A percentile compares a stretch with the other conserved stretches of the same genome.
Conservation (phyloP, 2,797 vertebrate genomes). For the Capromys pilorides region DNA sequence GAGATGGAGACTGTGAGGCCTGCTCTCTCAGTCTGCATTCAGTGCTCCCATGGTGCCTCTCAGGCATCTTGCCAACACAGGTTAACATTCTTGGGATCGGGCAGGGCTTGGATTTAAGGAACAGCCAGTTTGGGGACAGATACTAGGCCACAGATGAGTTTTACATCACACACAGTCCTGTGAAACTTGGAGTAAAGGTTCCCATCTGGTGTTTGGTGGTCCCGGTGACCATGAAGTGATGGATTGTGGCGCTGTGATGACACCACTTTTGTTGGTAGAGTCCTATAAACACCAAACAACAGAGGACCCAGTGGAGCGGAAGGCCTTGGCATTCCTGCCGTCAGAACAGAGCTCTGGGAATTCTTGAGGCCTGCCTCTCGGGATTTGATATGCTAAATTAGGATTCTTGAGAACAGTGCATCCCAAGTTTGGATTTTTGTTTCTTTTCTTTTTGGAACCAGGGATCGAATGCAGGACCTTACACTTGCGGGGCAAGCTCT, state of each 20-base stretch:
- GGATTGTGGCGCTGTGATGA: neutral
- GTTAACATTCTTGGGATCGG: neutral
- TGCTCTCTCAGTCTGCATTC: neutral
- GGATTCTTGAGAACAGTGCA: neutral
- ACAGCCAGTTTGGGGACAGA: neutral
- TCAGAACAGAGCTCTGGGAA: neutral
- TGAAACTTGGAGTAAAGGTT: neutral
- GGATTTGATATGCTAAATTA: neutral
- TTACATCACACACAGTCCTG: neutral
- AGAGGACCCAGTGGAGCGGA: accelerated
- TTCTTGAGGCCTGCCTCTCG: neutral
- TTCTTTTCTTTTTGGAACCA: too few relatives aligned
- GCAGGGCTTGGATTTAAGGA: neutral
- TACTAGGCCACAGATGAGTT: neutral
- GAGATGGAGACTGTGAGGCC: neutral
- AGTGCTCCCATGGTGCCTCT: neutral
- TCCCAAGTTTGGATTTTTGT: neutral
- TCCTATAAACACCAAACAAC: neutral
- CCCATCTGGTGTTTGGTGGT: too few relatives aligned
- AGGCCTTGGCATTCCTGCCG: neutral
- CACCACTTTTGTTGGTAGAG: neutral
- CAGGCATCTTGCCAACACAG: neutral
- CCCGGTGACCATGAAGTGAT: accelerated
- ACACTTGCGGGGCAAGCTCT: too few relatives aligned
- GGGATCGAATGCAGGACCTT: too few relatives aligned